Evolutionary conservation across 2,888 invertebrate genomes (phyloP).

Genomic region (Sisyra nigra): DNA sequence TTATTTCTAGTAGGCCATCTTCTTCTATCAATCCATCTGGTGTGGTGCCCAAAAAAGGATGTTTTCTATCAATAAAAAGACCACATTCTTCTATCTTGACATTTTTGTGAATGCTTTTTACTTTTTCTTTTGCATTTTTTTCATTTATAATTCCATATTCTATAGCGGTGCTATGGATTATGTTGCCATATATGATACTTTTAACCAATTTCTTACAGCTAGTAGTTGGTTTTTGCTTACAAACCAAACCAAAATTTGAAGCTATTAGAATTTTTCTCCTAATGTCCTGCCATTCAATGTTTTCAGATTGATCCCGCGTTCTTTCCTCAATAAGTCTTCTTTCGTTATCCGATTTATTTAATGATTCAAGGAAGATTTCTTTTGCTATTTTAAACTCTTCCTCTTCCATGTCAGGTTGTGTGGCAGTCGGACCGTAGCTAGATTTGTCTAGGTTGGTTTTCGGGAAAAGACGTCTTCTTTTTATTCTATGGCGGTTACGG

Average conservation of each 20-base stretch:
- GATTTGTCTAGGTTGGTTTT: too few relatives aligned
- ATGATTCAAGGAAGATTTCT: too few relatives aligned
- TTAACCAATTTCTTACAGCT: slow-evolving; percentile 9
- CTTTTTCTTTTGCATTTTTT: neutral
- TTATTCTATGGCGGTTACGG: too few relatives aligned
- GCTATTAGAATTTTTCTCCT: slow-evolving; percentile 9
- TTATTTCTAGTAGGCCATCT: neutral
- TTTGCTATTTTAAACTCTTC: too few relatives aligned
- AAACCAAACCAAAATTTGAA: slow-evolving; percentile 8
- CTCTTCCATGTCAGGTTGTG: too few relatives aligned
- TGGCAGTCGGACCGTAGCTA: too few relatives aligned
- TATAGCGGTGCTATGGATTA: neutral
- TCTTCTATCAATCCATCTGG: neutral
- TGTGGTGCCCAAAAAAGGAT: neutral
- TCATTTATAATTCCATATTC: neutral
- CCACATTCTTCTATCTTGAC: neutral
- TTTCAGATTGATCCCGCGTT: slow-evolving; percentile 8
- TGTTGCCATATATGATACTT: slow-evolving; percentile 3
- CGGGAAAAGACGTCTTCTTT: too few relatives aligned
- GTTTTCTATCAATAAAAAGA: neutral
- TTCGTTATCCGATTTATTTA: too few relatives aligned
- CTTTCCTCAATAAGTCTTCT: too few relatives aligned
- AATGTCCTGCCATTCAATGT: slow-evolving; percentile 2
- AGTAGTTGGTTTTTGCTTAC: slow-evolving; percentile 6
- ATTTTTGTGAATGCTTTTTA: neutral